Conservation (phyloP, 2,888 invertebrate species). For the Chrysolina haemoptera region DNA sequence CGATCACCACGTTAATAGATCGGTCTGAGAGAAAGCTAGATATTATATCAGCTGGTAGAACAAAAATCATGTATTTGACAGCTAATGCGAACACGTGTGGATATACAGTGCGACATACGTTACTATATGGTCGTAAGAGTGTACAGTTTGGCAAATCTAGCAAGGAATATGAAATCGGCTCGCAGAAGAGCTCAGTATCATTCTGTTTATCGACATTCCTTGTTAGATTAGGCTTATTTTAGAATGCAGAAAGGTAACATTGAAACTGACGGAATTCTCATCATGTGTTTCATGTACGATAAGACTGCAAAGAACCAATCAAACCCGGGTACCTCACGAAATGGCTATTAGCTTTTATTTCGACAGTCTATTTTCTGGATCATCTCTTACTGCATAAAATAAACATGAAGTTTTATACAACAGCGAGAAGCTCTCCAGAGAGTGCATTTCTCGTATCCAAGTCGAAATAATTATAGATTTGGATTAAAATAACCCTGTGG, state of each 20-base stretch:
- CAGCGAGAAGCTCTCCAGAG: slow-evolving; percentile 3
- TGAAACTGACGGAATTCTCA: not conserved
- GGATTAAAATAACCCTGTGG: slow-evolving; percentile 49
- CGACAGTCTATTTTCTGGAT: not conserved
- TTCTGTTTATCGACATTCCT: too few relatives aligned
- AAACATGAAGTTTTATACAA: not conserved
- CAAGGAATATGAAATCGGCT: too few relatives aligned
- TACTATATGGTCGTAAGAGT: too few relatives aligned
- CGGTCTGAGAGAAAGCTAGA: too few relatives aligned
- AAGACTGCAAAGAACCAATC: not conserved
- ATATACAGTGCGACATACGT: too few relatives aligned
- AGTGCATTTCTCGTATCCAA: slow-evolving; percentile 34
- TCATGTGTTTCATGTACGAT: not conserved
- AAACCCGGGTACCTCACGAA: not conserved
- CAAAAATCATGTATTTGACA: too few relatives aligned
- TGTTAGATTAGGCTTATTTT: not conserved
- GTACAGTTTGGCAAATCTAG: too few relatives aligned
- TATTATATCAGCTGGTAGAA: too few relatives aligned
- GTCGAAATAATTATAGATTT: slow-evolving; percentile 48
- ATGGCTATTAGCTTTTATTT: not conserved
- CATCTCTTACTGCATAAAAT: slow-evolving; percentile 10
- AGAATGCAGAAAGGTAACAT: not conserved
- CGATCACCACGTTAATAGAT: too few relatives aligned
- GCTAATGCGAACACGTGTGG: too few relatives aligned
- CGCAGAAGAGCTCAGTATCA: too few relatives aligned